Evolutionary conservation across 53 echinoderm and acorn worm genomes (phyloP).

Genomic region (Hippasteria phrygiana): DNA sequence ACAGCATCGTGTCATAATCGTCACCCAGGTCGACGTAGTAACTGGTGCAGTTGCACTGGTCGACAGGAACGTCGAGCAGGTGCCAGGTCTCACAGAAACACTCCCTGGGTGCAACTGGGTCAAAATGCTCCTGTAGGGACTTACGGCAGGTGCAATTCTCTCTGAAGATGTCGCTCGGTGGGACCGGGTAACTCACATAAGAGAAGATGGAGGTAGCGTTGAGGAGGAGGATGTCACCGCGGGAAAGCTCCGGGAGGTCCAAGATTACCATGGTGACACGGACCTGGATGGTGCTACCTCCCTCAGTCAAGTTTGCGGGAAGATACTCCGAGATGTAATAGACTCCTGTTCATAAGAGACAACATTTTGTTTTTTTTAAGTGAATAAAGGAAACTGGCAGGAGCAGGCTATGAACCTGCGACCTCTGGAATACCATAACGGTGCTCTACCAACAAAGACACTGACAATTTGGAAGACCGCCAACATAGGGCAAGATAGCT

Average conservation of each 20-base stretch:
- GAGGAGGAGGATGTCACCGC: constrained; percentile 59
- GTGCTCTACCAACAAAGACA: too few species aligned
- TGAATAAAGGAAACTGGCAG: too few species aligned
- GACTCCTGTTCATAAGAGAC: constrained; percentile 48
- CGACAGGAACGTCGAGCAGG: constrained; percentile 49
- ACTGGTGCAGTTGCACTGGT: constrained; percentile 74
- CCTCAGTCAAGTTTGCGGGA: constrained; percentile 66
- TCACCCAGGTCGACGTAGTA: constrained; percentile 53
- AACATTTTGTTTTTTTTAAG: too few species aligned
- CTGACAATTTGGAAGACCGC: too few species aligned
- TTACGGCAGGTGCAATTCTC: constrained; percentile 84
- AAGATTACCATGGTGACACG: constrained; percentile 76
- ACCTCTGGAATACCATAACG: too few species aligned
- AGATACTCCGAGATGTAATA: constrained; percentile 70
- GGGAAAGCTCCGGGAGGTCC: constrained; percentile 61
- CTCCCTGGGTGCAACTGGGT: constrained; percentile 15
- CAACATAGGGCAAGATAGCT: too few species aligned
- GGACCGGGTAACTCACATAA: constrained; percentile 68
- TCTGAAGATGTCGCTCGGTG: constrained; percentile 64
- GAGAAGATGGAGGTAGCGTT: constrained; percentile 79
- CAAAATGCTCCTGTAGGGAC: constrained; percentile 43
- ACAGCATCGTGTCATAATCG: background rate
- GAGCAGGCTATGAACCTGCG: too few species aligned
- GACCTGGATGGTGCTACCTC: constrained; percentile 66
- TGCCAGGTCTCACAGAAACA: constrained; percentile 70